A percentile compares a stretch with the other conserved stretches of the same genome.
phyloP scores from a whole-genome alignment of 1,140 invertebrate genomes.

The Papilio polyxenes region DNA sequence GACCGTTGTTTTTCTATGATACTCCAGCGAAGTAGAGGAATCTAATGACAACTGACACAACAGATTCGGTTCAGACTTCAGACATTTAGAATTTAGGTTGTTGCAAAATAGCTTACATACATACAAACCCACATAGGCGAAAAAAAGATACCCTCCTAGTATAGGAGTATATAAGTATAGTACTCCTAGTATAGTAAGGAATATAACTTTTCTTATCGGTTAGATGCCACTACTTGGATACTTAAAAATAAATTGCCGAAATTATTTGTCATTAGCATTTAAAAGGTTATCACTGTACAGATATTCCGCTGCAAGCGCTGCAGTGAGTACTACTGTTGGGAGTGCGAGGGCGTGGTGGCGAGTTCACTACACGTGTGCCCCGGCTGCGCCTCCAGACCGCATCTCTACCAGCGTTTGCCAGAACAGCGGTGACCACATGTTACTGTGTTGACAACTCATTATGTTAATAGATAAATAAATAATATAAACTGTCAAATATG shows the following conservation, averaged over 20 bases:
- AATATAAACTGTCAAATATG: neutral
- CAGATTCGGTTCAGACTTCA: no score
- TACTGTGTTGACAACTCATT: neutral
- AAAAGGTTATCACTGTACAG: slow-evolving; percentile 66
- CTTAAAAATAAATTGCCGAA: slow-evolving; percentile 34
- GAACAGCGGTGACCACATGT: slow-evolving; percentile 42
- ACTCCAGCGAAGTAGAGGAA: no score
- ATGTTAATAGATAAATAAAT: neutral
- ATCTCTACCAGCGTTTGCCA: slow-evolving; percentile 68
- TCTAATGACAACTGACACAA: no score
- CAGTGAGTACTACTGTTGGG: slow-evolving; percentile 91
- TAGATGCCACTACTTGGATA: neutral
- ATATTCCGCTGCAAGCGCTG: slow-evolving; percentile 92
- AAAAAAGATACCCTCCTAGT: no score
- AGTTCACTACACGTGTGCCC: slow-evolving; percentile 96
- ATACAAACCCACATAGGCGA: no score
- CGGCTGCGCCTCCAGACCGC: slow-evolving; percentile 87
- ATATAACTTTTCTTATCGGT: no score
- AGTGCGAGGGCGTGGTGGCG: slow-evolving; percentile 97
- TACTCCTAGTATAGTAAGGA: no score
- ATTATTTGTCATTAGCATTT: neutral
- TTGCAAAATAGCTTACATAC: no score
- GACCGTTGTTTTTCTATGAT: no score
- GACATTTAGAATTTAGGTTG: no score
- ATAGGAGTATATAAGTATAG: no score